Evolutionary conservation across 2,888 invertebrate genomes (phyloP), one percentile per base, ranked within the genome.

Genomic region (Osmoderma eremita): DNA sequence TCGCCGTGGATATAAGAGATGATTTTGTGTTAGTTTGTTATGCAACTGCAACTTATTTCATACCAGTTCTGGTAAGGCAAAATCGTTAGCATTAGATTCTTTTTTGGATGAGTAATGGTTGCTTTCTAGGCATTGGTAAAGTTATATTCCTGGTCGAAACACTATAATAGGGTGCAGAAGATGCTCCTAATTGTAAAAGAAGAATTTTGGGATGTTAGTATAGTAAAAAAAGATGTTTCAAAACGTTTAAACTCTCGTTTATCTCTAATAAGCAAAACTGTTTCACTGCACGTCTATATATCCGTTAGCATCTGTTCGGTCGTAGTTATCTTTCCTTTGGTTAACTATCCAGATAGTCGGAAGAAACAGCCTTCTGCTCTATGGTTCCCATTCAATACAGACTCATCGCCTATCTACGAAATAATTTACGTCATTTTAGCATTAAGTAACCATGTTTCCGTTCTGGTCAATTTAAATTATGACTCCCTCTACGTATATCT

Each of bases 371-470:
- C 69, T 12, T 53, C 61, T n/a, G 62, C 48, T 18, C 18, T 64
- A 50, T 69, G 69, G 69, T 63, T 67, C n/a, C 69, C 69, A 8
- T 65, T 63, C 50, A 42, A 69, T n/a, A 63, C 63, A 3, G 61
- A 69, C 42, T 38, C 38, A 1, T 49, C 48, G 12, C 67, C 69
- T 4, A 13, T 62, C 4, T 58, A 65, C 13, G 65, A 69, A 45
- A 41, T 70, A 17, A 36, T 56, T 24, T 67, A 65, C 50, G 12
- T 45, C 1, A 20, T 22, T 5, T 30, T 66, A 2, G 13, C 58
- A 1, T 17, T 66, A 5, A 66, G 63, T 17, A 58, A 65, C 4
- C 41, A 63, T n/a, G 3, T 70, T 51, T 56, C 54, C 13, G 61
- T 70, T 0, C 3, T 68, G 15, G 38, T 30, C 1, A 61, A 66